Base-by-base conservation (phyloP, 2,113 vertebrate species). In the Zingel zingel region DNA sequence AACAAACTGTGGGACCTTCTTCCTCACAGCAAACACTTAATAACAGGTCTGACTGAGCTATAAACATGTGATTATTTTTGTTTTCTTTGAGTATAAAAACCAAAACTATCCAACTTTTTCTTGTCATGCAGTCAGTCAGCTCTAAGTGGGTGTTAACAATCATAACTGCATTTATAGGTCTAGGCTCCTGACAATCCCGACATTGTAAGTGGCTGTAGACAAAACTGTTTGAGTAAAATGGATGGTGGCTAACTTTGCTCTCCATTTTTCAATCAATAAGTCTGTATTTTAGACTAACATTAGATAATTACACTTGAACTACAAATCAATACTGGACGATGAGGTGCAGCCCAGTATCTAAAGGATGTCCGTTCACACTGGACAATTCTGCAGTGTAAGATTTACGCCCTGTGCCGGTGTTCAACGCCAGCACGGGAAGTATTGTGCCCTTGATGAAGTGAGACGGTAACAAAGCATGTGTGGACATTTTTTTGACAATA, bases 1-100 rank as follows among this genome's bases (percentile, higher is more conserved):
- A 47, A 81, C 67, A 45, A 64, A 73, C 57, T 51, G 53, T 57
- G 50, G 62, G 61, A 61, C 27, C 33, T 45, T 7, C 43, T 56
- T 81, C 48, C 59, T 79, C 62, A 58, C 5, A 56, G 70, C 59
- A 77, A 79, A 63, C 30, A 59, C 54, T 79, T 82, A 70, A 67
- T 58, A 73, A 79, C 62, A 59, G 69, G 39, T 86, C 59, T 27
- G 14, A 77, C 59, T 58, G 64, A 82, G 72, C 58, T 23, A 30
- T 25, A 65, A 25, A 76, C 43, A 15, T 54, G 56, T 19, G 18
- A 33, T 72, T 76, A 77, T 50, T 50, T 56, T 54, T 82, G 39
- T 74, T 85, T 74, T 79, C 13, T 39, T n/a, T 27, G 33, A 74
- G 66, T 63, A 48, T 21, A 59, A 27, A 85, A 78, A 53, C 12